phyloP scores from a whole-genome alignment of 2,113 vertebrate genomes.

The Origma solitaria region DNA sequence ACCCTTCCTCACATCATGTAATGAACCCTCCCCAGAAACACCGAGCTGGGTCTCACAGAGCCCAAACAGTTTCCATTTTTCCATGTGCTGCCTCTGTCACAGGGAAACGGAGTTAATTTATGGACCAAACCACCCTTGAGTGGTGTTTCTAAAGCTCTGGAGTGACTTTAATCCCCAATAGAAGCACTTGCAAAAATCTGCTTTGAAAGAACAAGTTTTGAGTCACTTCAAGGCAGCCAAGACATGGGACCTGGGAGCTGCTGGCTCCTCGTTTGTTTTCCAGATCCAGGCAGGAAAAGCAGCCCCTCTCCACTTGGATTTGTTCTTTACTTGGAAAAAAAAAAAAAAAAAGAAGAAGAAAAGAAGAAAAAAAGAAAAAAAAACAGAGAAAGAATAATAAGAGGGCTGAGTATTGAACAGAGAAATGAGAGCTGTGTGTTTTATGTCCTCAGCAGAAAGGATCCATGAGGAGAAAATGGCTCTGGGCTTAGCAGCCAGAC shows the following conservation, averaged over 20 bases:
- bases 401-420: background rate
- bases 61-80: background rate
- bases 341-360: too few species aligned
- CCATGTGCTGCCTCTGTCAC: background rate
- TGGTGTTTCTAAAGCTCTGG: background rate
- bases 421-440: background rate
- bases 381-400: background rate
- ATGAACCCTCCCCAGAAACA: background rate
- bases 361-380: too few species aligned
- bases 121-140: background rate
- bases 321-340: background rate
- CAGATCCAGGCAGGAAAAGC: background rate
- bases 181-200: background rate
- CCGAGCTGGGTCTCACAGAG: background rate
- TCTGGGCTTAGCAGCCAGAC: background rate
- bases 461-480: background rate
- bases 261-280: background rate
- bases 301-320: background rate
- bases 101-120: background rate
- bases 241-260: background rate
- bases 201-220: background rate
- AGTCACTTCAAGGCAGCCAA: background rate
- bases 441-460: background rate
- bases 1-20: too few species aligned
- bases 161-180: background rate